Percentiles rank a stretch among this genome's conserved stretches.
These are phyloP conservation scores for Drosophila sturtevanti DNA, from an alignment of 1,140 invertebrate genomes.

Conservation along the genomic window DNA sequence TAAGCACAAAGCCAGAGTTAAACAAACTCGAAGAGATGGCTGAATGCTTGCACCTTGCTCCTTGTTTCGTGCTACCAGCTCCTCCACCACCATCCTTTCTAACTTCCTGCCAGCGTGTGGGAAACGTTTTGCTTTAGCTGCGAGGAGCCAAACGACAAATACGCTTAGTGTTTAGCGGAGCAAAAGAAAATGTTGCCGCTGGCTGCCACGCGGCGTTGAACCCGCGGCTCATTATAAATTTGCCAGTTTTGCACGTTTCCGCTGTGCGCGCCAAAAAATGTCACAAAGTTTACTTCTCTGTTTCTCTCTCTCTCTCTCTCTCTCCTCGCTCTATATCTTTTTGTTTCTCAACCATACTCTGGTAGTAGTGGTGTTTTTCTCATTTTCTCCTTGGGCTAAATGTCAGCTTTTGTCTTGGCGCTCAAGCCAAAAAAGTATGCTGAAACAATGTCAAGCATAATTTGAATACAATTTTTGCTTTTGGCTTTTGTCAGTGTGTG, in stretches of 20 bases:
- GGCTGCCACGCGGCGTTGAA: slow-evolving; percentile 63
- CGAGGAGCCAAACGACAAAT: slow-evolving; percentile 56
- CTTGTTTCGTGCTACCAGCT: not conserved
- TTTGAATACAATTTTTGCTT: slow-evolving; percentile 77
- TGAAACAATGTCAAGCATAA: slow-evolving; percentile 81
- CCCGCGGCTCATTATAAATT: slow-evolving; percentile 78
- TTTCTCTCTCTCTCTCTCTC: slow-evolving; percentile 4
- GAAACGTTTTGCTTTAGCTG: slow-evolving; percentile 63
- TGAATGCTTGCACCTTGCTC: too few species aligned
- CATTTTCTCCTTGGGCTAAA: slow-evolving; percentile 71
- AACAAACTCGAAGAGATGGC: not conserved
- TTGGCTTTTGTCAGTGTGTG: slow-evolving; percentile 19
- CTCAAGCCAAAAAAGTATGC: slow-evolving; percentile 77
- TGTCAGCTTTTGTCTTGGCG: slow-evolving; percentile 79
- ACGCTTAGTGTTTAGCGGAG: slow-evolving; percentile 75
- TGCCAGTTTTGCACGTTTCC: slow-evolving; percentile 81
- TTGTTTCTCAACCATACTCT: slow-evolving; percentile 11
- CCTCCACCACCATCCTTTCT: not conserved
- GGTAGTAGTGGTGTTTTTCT: slow-evolving; percentile 48
- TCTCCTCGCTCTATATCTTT: not conserved
- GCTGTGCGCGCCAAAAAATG: slow-evolving; percentile 77
- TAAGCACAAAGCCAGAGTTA: slow-evolving; percentile 28
- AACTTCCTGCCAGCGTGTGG: slow-evolving; percentile 6
- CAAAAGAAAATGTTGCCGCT: slow-evolving; percentile 66
- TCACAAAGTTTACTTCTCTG: slow-evolving; percentile 66